These are phyloP conservation scores for Danaus plexippus DNA, from an alignment of 1,140 invertebrate species.

Conservation along the genomic window DNA sequence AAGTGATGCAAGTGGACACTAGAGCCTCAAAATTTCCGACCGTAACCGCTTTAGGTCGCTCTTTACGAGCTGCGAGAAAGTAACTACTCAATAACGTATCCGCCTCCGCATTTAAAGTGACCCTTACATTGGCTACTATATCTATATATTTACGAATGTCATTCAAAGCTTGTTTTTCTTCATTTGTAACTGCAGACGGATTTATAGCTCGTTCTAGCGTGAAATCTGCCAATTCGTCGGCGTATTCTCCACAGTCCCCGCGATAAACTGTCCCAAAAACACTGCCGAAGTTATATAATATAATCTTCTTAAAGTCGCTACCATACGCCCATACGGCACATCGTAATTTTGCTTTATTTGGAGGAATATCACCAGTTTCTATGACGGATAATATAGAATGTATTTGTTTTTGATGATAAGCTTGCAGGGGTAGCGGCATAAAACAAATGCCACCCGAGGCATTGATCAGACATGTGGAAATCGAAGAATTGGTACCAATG, in stretches of 20 bases:
- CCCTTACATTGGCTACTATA: conserved; percentile 41
- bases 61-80: conserved; percentile 50
- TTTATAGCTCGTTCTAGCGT: conserved; percentile 34
- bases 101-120: conserved; percentile 29
- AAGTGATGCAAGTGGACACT: conserved; percentile 37
- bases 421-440: conserved; percentile 46
- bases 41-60: conserved; percentile 37
- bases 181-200: conserved; percentile 20
- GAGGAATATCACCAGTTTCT: conserved; percentile 40
- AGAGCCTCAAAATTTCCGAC: conserved; percentile 42
- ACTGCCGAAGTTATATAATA: conserved; percentile 42
- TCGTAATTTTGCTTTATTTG: conserved; percentile 29
- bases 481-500: conserved; percentile 37
- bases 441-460: conserved; percentile 46
- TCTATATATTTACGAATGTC: conserved; percentile 43
- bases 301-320: conserved; percentile 50
- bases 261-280: conserved; percentile 50
- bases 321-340: conserved; percentile 56
- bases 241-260: conserved; percentile 44
- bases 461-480: conserved; percentile 29
- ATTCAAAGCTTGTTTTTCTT: conserved; percentile 40
- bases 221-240: conserved; percentile 45
- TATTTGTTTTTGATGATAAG: conserved; percentile 50
- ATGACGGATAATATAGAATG: conserved; percentile 41
- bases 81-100: conserved; percentile 47